These are phyloP conservation scores for Gopherus evgoodei DNA, from an alignment of 2,113 vertebrate species.

Conservation along the genomic window DNA sequence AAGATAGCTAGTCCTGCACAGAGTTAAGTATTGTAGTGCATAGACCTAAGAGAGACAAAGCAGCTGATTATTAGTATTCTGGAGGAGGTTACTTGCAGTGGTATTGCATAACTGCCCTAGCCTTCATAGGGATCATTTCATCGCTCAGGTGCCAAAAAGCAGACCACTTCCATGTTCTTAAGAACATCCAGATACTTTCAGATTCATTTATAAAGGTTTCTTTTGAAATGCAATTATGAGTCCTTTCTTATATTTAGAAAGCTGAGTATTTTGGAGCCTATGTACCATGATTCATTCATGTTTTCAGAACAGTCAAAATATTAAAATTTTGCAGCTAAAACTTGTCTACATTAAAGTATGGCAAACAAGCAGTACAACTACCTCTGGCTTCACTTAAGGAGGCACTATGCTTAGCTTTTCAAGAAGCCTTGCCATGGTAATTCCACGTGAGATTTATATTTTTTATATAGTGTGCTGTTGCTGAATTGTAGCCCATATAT, in stretches of 20 bases:
- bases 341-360: neutral
- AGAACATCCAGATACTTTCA: neutral
- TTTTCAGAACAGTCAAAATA: neutral
- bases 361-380: neutral
- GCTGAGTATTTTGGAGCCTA: neutral
- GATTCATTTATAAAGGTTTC: constrained; percentile 15
- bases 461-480: neutral
- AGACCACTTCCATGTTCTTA: constrained; percentile 45
- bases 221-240: neutral
- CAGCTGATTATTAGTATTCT: constrained; percentile 86
- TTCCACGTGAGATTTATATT: neutral
- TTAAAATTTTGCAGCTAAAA: too few relatives aligned
- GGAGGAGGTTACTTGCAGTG: constrained; percentile 85
- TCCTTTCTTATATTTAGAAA: neutral
- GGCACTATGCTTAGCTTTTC: neutral
- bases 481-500: neutral
- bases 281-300: neutral
- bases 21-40: constrained; percentile 48
- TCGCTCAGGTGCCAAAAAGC: constrained; percentile 58
- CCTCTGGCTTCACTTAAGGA: neutral
- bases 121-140: constrained; percentile 67
- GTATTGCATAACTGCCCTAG: constrained; percentile 90
- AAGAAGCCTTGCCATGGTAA: neutral
- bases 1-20: constrained; percentile 24
- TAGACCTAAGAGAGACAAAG: constrained; percentile 64